Evolutionary conservation across 1,140 invertebrate species (phyloP).

Genomic region (Eubasilissa regina): DNA sequence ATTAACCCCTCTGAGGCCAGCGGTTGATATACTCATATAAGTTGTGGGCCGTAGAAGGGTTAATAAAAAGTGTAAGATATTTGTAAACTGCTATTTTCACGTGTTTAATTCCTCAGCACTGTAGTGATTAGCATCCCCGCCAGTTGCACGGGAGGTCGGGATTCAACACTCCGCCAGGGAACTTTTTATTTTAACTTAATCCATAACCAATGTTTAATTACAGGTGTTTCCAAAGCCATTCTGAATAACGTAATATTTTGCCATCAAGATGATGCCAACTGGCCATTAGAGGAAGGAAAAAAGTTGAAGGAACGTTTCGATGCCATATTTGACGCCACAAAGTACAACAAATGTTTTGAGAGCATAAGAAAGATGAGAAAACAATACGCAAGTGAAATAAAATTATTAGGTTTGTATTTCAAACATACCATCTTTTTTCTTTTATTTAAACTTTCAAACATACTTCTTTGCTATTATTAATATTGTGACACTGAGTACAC

Average conservation of each 20-base stretch:
- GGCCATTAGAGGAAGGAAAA: slow-evolving; percentile 96
- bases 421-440: neutral
- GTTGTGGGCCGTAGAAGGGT: too few relatives aligned
- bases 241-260: slow-evolving; percentile 98
- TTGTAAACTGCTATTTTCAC: too few relatives aligned
- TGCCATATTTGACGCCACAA: slow-evolving; percentile 96
- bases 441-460: neutral
- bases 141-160: too few relatives aligned
- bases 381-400: slow-evolving; percentile 71
- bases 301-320: slow-evolving; percentile 97
- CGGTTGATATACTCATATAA: too few relatives aligned
- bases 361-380: slow-evolving; percentile 82
- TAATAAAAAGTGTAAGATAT: too few relatives aligned
- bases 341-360: slow-evolving; percentile 95
- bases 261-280: slow-evolving; percentile 98
- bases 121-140: too few relatives aligned
- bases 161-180: too few relatives aligned
- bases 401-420: slow-evolving; percentile 65
- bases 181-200: too few relatives aligned
- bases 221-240: slow-evolving; percentile 91
- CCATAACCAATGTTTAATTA: neutral
- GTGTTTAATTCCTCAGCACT: too few relatives aligned
- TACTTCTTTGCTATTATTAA: neutral
- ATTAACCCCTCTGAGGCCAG: too few relatives aligned
- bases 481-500: too few relatives aligned